Base-by-base conservation (phyloP, 1,140 invertebrate genomes). In the Trichonephila clavata region DNA sequence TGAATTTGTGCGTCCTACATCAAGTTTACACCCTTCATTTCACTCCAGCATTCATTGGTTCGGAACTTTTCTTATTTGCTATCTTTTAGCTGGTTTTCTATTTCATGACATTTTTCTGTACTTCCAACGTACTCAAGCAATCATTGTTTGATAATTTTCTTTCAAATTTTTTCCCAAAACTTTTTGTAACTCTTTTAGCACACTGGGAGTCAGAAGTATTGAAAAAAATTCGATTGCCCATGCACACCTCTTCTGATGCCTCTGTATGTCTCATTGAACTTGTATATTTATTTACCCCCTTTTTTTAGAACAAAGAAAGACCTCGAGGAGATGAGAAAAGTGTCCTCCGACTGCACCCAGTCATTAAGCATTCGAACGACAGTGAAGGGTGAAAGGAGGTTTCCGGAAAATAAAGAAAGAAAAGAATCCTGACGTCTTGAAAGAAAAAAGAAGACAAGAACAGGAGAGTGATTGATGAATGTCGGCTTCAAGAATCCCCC, bases 281-380 rank as follows among this genome's bases (percentile, higher is more conserved):
- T 65, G 39, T 32, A 20, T 71, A 77, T 27, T 65, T 89, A 59
- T 71, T 8, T 89, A 71, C 65, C n/a, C 39, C 27, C 21, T 32
- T 32, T 71, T 71, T 32, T 13, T 13, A 13, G 14, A 24, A 14
- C 2, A 10, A 24, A 24, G 14, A 21, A 32, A 77, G 24, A 77
- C 71, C 27, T 59, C 2, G 20, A 27, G 18, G 13, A 32, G 27
- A 60, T 50, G 59, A 24, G n/a, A 13, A 43, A 86, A 57, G 83
- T 14, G 20, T 57, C n/a, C 43, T 20, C 57, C 57, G 50, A 81
- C 39, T 50, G 84, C 32, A 68, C 63, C 86, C 60, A 61, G 61
- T 88, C 86, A 88, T 88, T 88, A 88, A 88, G 86, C 83, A 88
- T 16, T 27, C 86, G 63, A 24, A 43, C 65, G 87, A 87, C 86